phyloP scores from a whole-genome alignment of 2,113 vertebrate genomes.

The Herpetotheres cachinnans region DNA sequence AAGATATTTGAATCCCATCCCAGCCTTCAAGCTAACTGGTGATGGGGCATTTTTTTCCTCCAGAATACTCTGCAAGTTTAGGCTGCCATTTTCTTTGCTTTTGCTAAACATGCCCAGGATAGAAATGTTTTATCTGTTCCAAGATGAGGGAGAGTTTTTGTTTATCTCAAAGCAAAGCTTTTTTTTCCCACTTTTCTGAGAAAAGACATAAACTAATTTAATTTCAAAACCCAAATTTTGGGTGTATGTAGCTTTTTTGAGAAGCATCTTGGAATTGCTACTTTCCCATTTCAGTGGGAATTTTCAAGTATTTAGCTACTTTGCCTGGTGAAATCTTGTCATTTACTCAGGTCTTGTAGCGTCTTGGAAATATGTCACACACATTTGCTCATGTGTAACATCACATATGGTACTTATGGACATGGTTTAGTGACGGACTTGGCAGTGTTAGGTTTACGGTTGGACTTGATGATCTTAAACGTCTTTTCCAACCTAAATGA shows the following conservation, averaged over 20 bases:
- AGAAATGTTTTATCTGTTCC: not conserved
- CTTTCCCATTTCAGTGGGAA: not conserved
- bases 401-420: not conserved
- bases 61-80: not conserved
- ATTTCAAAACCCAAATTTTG: not conserved
- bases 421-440: not conserved
- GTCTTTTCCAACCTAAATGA: not conserved
- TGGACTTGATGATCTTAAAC: not conserved
- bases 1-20: not conserved
- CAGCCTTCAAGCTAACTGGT: not conserved
- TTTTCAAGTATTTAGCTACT: not conserved
- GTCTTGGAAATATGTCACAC: not conserved
- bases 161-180: not conserved
- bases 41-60: not conserved
- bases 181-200: not conserved
- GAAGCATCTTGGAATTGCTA: not conserved
- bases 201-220: not conserved
- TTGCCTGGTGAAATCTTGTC: not conserved
- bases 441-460: not conserved
- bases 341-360: not conserved
- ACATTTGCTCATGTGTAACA: not conserved
- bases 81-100: not conserved
- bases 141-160: not conserved
- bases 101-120: not conserved
- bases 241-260: not conserved